phyloP scores from a whole-genome alignment of 1,140 invertebrate species.

The Gonatopus flavifemur region DNA sequence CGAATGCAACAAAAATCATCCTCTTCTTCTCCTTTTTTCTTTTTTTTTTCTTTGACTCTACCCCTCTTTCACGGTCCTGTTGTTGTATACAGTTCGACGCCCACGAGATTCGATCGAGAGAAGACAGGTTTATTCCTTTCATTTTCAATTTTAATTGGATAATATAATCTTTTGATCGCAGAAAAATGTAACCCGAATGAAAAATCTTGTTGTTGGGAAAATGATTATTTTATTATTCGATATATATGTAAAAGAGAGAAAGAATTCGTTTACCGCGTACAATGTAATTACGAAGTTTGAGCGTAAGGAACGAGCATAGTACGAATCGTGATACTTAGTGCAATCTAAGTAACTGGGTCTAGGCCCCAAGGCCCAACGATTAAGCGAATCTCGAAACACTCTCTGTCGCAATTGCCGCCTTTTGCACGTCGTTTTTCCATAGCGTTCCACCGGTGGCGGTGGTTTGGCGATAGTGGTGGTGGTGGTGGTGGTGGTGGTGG shows the following conservation, averaged over 20 bases:
- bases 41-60: neutral
- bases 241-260: too few relatives aligned
- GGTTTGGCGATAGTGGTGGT: too few relatives aligned
- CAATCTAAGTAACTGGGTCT: conserved; percentile 46
- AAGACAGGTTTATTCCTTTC: too few relatives aligned
- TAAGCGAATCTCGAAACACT: conserved; percentile 50
- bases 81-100: neutral
- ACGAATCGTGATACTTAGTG: conserved; percentile 18
- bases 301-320: conserved; percentile 9
- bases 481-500: too few relatives aligned
- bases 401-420: conserved; percentile 46
- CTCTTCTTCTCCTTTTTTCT: too few relatives aligned
- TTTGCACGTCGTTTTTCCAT: conserved; percentile 36
- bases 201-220: too few relatives aligned
- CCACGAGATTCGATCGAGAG: conserved; percentile 8
- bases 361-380: conserved; percentile 49
- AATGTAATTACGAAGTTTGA: neutral
- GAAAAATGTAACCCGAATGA: too few relatives aligned
- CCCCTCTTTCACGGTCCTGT: neutral
- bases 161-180: too few relatives aligned
- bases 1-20: too few relatives aligned
- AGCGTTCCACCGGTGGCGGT: conserved; percentile 25
- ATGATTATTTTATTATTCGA: too few relatives aligned
- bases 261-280: too few relatives aligned
- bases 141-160: too few relatives aligned